Evolutionary conservation across 2,888 invertebrate genomes (phyloP).

Genomic region (Eupeodes luniger): DNA sequence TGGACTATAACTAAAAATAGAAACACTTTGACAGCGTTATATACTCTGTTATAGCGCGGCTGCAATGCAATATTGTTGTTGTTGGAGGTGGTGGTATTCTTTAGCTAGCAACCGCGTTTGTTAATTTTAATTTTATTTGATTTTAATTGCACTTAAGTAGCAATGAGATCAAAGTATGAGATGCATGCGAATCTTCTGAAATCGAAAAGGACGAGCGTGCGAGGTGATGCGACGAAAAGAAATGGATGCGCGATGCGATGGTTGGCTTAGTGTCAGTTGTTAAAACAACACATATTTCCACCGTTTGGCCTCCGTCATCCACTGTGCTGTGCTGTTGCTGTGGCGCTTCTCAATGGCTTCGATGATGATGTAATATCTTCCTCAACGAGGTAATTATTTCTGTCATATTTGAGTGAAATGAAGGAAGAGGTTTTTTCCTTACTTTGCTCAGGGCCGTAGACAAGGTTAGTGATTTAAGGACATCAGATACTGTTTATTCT

Average conservation of each 20-base stretch:
- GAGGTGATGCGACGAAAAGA: background rate
- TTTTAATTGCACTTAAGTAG: slow-evolving; percentile 82
- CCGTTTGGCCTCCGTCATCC: slow-evolving; percentile 35
- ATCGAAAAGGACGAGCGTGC: background rate
- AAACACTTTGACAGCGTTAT: slow-evolving; percentile 42
- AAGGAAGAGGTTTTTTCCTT: background rate
- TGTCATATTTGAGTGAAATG: slow-evolving; percentile 48
- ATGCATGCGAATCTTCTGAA: slow-evolving; percentile 65
- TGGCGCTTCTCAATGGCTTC: slow-evolving; percentile 69
- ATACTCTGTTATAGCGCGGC: background rate
- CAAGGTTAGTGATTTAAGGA: no score
- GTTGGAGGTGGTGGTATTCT: slow-evolving; percentile 19
- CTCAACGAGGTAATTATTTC: slow-evolving; percentile 72
- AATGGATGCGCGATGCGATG: background rate
- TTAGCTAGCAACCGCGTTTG: slow-evolving; percentile 61
- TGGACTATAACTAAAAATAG: slow-evolving; percentile 57
- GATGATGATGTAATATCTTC: slow-evolving; percentile 72
- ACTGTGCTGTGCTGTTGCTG: background rate
- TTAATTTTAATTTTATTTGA: slow-evolving; percentile 80
- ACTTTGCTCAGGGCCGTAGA: slow-evolving; percentile 23
- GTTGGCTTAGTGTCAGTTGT: slow-evolving; percentile 68
- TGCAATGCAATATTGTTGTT: background rate
- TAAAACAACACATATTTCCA: slow-evolving; percentile 64
- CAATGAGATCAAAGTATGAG: slow-evolving; percentile 82
- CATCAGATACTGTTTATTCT: no score